Evolutionary conservation across 1,140 invertebrate genomes (phyloP), one percentile per base, ranked within the genome.

Genomic region (Neotoxoptera formosana): DNA sequence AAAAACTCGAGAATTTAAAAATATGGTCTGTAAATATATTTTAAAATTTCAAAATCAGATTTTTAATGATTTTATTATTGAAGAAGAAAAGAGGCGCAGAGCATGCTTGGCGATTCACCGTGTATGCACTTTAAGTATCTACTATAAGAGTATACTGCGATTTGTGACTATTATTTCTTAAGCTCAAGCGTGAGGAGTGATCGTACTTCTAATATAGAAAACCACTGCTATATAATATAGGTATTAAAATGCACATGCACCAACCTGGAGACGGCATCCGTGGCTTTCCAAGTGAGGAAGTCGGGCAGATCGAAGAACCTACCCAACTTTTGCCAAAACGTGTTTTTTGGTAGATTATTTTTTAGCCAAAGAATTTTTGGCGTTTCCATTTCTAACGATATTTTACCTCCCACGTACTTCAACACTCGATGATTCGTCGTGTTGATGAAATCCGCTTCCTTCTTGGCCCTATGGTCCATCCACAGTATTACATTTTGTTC

Each of bases 301-400:
- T 99, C 99, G 0, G 98, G 98, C 30, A 99, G 96, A 96, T 99
- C 98, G 95, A 99, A 98, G 94, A 98, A 97, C 93, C 97, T 96
- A 81, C 96, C 96, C 90, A 96, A 96, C 93, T 96, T 96, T 8
- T 95, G 93, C 97, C 97, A 99, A 93, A 96, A 97, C 41, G 96
- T 95, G 34, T 91, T 48, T 17, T 96, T 94, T 20, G 96, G 95
- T 56, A 98, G 94, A 96, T 99, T 96, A 95, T 96, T 96, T 94
- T 99, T 99, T 0, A 99, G 95, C 99, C 99, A 99, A 1, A 99
- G 95, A n/a, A 99, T 95, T 96, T 99, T 99, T 0, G 99, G 98
- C 53, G 97, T 97, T 96, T 99, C 96, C 98, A 99, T 99, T 96
- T 99, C 99, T 14, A 98, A 95, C 0, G 98, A 99, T 20, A 99